phyloP scores from a whole-genome alignment of 2,113 vertebrate species.

The Cisticola juncidis region DNA sequence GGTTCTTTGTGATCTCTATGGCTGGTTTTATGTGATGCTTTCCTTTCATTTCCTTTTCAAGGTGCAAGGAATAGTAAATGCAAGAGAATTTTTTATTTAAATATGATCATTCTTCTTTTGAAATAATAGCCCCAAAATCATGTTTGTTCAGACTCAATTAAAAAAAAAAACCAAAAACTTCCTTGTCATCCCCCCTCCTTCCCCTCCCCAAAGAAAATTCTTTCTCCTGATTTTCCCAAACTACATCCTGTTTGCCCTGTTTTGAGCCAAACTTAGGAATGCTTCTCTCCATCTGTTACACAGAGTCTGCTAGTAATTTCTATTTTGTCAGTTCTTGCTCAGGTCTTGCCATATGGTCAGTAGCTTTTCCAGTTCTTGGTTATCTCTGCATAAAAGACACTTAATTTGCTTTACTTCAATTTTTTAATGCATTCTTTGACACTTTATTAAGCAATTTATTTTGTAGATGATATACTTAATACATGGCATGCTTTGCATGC shows the following conservation, averaged over 20 bases:
- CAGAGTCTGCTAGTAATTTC: neutral
- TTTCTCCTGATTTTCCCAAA: neutral
- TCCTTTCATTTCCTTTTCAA: neutral
- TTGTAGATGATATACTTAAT: neutral
- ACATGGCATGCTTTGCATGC: neutral
- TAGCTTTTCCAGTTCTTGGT: neutral
- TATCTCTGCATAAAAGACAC: neutral
- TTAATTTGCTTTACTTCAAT: neutral
- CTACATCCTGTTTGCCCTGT: neutral
- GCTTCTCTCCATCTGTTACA: neutral
- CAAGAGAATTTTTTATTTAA: neutral
- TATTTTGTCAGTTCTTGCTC: neutral
- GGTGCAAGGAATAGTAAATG: neutral
- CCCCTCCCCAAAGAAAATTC: neutral
- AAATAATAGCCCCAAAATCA: neutral
- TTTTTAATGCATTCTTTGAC: neutral
- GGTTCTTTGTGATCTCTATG: neutral
- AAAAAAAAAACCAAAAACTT: constrained; percentile 1
- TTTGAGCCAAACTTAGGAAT: neutral
- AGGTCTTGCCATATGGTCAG: neutral
- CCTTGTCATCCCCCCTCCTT: neutral
- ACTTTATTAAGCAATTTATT: neutral
- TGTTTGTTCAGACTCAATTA: neutral
- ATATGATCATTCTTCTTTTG: neutral
- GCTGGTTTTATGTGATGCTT: neutral